Evolutionary conservation across 2,888 invertebrate genomes (phyloP).

Genomic region (Dicycla oo): DNA sequence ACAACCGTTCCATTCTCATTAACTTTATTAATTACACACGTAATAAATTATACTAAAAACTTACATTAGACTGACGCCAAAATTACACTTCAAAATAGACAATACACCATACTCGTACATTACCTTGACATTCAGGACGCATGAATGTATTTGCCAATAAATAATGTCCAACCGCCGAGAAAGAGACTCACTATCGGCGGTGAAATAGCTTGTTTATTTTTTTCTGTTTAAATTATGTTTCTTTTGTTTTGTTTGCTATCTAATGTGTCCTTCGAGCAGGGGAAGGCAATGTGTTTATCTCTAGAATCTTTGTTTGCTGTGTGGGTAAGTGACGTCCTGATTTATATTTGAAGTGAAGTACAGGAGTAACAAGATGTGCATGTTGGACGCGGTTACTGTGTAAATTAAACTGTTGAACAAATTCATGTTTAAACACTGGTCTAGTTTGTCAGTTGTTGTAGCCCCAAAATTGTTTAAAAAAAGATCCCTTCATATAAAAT

Average conservation of each 20-base stretch:
- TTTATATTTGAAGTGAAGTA: slow-evolving; percentile 60
- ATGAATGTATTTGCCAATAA: slow-evolving; percentile 90
- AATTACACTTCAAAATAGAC: slow-evolving; percentile 27
- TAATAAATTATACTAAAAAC: slow-evolving; percentile 24
- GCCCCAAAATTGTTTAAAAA: not conserved
- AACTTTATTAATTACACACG: slow-evolving; percentile 41
- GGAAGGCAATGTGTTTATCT: slow-evolving; percentile 75
- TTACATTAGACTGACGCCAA: slow-evolving; percentile 15
- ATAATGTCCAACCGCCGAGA: slow-evolving; percentile 75
- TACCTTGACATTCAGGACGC: slow-evolving; percentile 71
- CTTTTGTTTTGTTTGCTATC: slow-evolving; percentile 85
- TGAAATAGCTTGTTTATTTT: slow-evolving; percentile 78
- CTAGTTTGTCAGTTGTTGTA: not conserved
- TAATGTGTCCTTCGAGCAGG: slow-evolving; percentile 77
- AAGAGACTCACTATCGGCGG: slow-evolving; percentile 77
- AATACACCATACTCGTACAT: slow-evolving; percentile 62
- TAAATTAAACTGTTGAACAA: slow-evolving; percentile 53
- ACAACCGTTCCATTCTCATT: slow-evolving; percentile 55
- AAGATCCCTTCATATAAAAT: not conserved
- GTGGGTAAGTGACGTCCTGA: slow-evolving; percentile 82
- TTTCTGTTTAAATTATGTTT: slow-evolving; percentile 69
- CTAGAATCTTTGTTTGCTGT: slow-evolving; percentile 74
- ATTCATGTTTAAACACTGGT: slow-evolving; percentile 39
- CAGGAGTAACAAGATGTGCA: slow-evolving; percentile 72
- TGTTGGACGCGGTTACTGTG: slow-evolving; percentile 69